Base-by-base conservation (phyloP, 2,113 vertebrate genomes). In the Callocephalon fimbriatum region DNA sequence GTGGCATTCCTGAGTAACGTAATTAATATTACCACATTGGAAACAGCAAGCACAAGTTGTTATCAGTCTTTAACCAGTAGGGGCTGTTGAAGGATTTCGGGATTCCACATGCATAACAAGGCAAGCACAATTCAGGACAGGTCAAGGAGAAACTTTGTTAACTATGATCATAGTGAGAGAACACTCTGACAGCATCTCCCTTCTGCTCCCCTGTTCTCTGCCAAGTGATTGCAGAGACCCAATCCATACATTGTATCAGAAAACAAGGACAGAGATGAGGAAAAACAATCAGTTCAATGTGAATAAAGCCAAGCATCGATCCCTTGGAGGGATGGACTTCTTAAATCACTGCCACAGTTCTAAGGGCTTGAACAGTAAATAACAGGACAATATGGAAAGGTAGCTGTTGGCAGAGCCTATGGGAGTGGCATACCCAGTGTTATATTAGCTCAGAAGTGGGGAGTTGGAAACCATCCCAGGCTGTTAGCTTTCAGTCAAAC, bases 321-420 rank as follows among this genome's bases (percentile, higher is more conserved):
- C 38, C 35, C n/a, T 48, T 21, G 11, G 12, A 42, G 29, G 7
- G 16, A 2, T 45, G 40, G 16, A 15, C 50, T 61, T 45, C 29
- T 56, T n/a, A 70, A 78, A n/a, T 35, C 2, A 0, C 40, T 89
- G 62, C 35, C 79, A 61, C 12, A 38, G 40, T 29, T 68, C 23
- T 9, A 8, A 44, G 23, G 14, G 79, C 31, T 26, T 54, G 32
- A 26, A 2, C 20, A 47, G 14, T 44, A 62, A 74, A 38, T 66
- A 42, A 38, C 5, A 62, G 20, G 26, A 37, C 40, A 12, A 7
- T 27, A 19, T 3, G 45, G 71, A 78, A 61, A 59, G 26, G 12
- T 4, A 26, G 7, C 6, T 37, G 5, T 8, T 26, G 13, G 9
- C 1, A 1, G n/a, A 74, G 6, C 26, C 54, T 20, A 1, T 1